Percentiles rank a stretch among this genome's conserved stretches.
Evolutionary conservation across 2,113 vertebrate genomes (phyloP).

Genomic region (Spermophilus dauricus): DNA sequence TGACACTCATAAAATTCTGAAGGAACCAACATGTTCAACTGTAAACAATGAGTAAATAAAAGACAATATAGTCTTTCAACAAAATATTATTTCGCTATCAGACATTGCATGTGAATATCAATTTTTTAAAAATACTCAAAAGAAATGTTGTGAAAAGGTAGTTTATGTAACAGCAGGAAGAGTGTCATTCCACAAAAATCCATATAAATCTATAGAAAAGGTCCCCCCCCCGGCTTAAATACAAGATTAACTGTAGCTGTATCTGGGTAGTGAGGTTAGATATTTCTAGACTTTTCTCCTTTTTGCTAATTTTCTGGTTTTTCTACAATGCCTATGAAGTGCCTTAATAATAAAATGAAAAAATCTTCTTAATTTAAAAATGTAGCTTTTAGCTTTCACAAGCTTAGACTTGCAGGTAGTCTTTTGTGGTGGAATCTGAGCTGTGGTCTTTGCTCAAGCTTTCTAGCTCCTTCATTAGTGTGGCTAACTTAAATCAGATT

Average conservation of each 20-base stretch:
- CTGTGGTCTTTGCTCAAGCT: neutral
- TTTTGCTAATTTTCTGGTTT: conserved; percentile 23
- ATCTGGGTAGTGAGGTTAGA: neutral
- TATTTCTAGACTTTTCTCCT: neutral
- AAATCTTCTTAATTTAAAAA: conserved; percentile 52
- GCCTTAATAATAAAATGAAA: conserved; percentile 55
- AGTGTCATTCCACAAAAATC: neutral
- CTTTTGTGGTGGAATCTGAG: neutral
- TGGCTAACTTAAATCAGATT: conserved; percentile 73
- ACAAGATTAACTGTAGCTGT: neutral
- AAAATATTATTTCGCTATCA: conserved; percentile 14
- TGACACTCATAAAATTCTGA: conserved; percentile 7
- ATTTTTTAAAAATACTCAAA: neutral
- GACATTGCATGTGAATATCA: neutral
- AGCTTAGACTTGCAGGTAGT: neutral
- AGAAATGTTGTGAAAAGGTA: neutral
- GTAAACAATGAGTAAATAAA: conserved; percentile 13
- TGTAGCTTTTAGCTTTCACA: conserved; percentile 51
- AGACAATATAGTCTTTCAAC: neutral
- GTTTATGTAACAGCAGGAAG: neutral
- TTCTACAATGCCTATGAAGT: neutral
- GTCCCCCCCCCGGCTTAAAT: neutral
- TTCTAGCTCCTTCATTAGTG: neutral
- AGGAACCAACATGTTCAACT: neutral
- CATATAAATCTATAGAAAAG: neutral